phyloP scores from a whole-genome alignment of 2,797 vertebrate genomes.

The Peromyscus attwateri region DNA sequence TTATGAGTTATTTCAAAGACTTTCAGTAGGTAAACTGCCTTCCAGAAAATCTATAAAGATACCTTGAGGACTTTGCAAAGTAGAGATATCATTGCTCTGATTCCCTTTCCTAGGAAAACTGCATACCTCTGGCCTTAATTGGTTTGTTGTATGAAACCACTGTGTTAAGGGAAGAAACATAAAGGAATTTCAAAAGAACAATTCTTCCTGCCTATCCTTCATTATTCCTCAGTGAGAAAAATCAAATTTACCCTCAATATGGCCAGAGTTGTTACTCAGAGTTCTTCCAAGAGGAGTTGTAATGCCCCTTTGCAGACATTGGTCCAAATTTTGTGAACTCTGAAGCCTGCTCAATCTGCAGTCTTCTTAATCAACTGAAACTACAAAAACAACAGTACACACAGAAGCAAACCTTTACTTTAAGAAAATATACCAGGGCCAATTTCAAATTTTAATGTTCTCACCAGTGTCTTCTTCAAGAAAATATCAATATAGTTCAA shows the following conservation, averaged over 20 bases:
- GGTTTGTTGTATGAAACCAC: background rate
- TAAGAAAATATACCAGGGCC: background rate
- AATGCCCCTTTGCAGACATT: background rate
- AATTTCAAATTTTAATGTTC: background rate
- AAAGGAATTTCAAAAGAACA: background rate
- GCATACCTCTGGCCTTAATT: background rate
- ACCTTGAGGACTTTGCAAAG: accelerated
- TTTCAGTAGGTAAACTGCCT: background rate
- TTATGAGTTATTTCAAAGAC: background rate
- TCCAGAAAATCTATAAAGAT: too few relatives aligned
- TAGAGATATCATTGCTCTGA: accelerated
- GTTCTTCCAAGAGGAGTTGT: accelerated
- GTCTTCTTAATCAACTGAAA: background rate
- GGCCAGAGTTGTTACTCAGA: background rate
- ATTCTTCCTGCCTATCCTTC: background rate
- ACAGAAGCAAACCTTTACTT: background rate
- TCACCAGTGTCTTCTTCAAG: background rate
- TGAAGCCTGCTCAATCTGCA: background rate
- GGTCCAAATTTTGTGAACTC: background rate
- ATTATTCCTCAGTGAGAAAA: background rate
- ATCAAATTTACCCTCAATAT: too few relatives aligned
- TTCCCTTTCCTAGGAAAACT: background rate
- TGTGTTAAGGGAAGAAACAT: background rate
- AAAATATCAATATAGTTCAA: background rate
- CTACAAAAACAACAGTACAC: too few relatives aligned